A percentile compares a stretch with the other conserved stretches of the same genome.
Conservation (phyloP, 2,888 invertebrate species). For the Chymomyza caudatula region DNA sequence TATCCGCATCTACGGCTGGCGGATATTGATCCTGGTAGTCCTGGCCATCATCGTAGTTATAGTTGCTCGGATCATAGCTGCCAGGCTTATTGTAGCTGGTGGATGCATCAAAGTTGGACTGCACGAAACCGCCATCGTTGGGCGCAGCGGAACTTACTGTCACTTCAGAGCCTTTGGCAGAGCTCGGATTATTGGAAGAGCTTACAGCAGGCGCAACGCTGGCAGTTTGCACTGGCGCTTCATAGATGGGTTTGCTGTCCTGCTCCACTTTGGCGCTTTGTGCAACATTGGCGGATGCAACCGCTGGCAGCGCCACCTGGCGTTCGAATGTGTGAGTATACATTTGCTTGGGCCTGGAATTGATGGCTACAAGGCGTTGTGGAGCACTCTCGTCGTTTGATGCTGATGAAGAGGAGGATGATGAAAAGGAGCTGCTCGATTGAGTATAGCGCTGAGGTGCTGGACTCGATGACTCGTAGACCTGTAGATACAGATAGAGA, state of each 20-base stretch:
- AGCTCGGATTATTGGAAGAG: constrained; percentile 14
- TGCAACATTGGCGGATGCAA: constrained; percentile 17
- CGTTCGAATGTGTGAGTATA: constrained; percentile 65
- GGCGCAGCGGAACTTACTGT: constrained; percentile 6
- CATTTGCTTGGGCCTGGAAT: constrained; percentile 24
- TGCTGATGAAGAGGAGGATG: constrained; percentile 20
- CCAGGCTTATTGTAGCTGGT: constrained; percentile 57
- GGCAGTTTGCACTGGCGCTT: constrained; percentile 34
- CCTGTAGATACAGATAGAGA: constrained; percentile 43
- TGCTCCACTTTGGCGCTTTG: constrained; percentile 51
- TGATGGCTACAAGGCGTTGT: constrained; percentile 51
- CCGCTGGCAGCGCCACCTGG: constrained; percentile 65
- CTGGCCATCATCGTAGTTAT: constrained; percentile 53
- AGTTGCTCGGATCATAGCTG: constrained; percentile 54
- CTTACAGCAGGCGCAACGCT: constrained; percentile 29
- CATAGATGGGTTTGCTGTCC: constrained; percentile 55
- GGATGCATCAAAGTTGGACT: constrained; percentile 40
- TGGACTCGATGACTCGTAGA: constrained; percentile 72
- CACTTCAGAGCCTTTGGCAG: neutral
- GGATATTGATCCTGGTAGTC: constrained; percentile 67
- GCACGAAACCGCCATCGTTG: constrained; percentile 25
- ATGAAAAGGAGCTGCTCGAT: constrained; percentile 28
- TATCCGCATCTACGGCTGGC: constrained; percentile 55
- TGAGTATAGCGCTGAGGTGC: constrained; percentile 60
- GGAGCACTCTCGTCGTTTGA: constrained; percentile 26